Evolutionary conservation across 2,797 vertebrate genomes (phyloP), one percentile per base, ranked within the genome.

Genomic region (Platyrinchus mystaceus): DNA sequence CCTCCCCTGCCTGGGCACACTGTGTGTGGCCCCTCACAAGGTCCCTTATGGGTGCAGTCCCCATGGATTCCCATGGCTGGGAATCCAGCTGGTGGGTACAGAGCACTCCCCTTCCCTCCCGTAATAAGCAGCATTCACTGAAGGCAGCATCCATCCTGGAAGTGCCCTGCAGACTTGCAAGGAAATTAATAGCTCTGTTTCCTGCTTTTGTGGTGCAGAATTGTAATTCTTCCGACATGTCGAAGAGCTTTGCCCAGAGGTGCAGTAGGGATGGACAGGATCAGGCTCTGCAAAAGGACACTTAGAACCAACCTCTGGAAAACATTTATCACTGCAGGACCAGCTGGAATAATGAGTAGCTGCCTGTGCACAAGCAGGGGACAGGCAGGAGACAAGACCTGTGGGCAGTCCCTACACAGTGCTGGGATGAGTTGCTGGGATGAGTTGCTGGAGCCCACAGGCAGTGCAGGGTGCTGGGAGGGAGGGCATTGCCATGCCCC

Each of bases 171-270:
- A 89, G 94, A 28, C 82, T 81, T 20, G 2, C 67, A 30, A 55
- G 76, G 87, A 93, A 91, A 93, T 96, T 86, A 91, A 93, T 86
- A 60, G 93, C 87, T 94, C 67, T 73, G 64, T 83, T 93, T 91
- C 94, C 83, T 70, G 60, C 85, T 84, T 68, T 66, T 39, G 80
- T 90, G 90, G 83, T 80, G 94, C 95, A 95, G 96, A 90, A 94
- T 68, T 84, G 90, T 89, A 90, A 95, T 94, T 96, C 93, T 88
- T 89, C 76, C 3, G 1, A 90, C 1, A 32, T 86, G 56, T 87
- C 7, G 4, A 55, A 83, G 67, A 66, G 91, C 88, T 26, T 71
- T 59, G 15, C 66, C 24, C 58, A 63, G 66, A 9, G 15, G 68
- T 39, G 68, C 46, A 30, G 89, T 52, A 59, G 39, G 76, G 87